Percentiles rank a stretch among this genome's conserved stretches.
These are phyloP conservation scores for Stichopus horrens DNA, from an alignment of 53 echinoderm and acorn worm genomes.

Conservation along the genomic window DNA sequence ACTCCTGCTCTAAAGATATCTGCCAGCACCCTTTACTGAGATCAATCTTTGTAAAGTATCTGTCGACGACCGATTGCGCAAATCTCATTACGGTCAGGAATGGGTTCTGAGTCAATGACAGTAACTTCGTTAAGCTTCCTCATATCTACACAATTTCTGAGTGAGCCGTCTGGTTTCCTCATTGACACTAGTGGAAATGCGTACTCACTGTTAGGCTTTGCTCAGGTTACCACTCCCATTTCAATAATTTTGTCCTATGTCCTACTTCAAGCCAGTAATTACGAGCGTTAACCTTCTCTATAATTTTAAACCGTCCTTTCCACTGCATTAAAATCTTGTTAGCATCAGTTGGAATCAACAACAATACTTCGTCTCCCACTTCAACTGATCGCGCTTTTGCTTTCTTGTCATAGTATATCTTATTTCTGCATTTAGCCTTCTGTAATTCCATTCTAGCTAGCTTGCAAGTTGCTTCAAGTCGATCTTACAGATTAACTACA, in stretches of 20 bases:
- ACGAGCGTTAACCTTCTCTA: conserved; percentile 35
- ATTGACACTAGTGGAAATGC: conserved; percentile 23
- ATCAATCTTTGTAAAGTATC: conserved; percentile 56
- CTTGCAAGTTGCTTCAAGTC: conserved; percentile 37
- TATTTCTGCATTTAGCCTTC: neutral
- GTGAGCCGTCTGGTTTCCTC: conserved; percentile 44
- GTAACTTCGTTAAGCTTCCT: conserved; percentile 44
- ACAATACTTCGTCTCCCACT: conserved; percentile 58
- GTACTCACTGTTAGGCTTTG: neutral
- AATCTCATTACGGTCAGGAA: conserved; percentile 53
- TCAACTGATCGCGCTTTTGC: conserved; percentile 47
- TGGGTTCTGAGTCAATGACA: conserved; percentile 47
- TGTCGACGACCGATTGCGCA: conserved; percentile 36
- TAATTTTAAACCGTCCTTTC: conserved; percentile 61
- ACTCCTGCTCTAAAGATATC: conserved; percentile 31
- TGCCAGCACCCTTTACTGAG: conserved; percentile 59
- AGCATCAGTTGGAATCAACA: conserved; percentile 53
- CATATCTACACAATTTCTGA: conserved; percentile 46
- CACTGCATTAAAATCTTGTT: conserved; percentile 64
- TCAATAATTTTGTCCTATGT: neutral
- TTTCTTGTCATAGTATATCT: conserved; percentile 46
- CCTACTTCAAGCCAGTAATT: conserved; percentile 48
- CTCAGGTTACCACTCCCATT: neutral
- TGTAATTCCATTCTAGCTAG: neutral
- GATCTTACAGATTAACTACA: conserved; percentile 24